These are phyloP conservation scores for Drosophila eugracilis DNA, from an alignment of 1,140 invertebrate species.

Conservation along the genomic window DNA sequence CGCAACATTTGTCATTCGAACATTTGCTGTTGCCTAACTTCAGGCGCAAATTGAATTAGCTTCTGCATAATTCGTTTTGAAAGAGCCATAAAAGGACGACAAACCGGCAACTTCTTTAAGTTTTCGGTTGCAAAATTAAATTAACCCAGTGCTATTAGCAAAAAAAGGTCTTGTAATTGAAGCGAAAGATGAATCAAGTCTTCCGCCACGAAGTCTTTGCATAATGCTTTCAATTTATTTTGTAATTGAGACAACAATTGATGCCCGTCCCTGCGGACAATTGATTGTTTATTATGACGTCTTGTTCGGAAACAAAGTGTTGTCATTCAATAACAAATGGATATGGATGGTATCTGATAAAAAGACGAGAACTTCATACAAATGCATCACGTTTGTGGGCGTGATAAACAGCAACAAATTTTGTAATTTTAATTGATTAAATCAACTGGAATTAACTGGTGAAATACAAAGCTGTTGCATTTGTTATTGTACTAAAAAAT, in stretches of 20 bases:
- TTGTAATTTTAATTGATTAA: conserved; percentile 48
- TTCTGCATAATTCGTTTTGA: conserved; percentile 33
- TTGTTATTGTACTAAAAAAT: conserved; percentile 8
- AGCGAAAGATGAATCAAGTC: conserved; percentile 26
- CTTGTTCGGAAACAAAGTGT: conserved; percentile 17
- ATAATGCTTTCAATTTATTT: conserved; percentile 11
- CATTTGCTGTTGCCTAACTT: conserved; percentile 49
- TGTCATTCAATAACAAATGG: conserved; percentile 23
- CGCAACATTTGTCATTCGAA: conserved; percentile 42
- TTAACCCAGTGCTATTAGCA: conserved; percentile 26
- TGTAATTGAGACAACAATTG: conserved; percentile 33
- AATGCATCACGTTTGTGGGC: conserved; percentile 29
- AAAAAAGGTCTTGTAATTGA: conserved; percentile 30
- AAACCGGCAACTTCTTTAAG: conserved; percentile 58
- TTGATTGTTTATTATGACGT: conserved; percentile 41
- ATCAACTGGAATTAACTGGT: conserved; percentile 26
- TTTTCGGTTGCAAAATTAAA: conserved; percentile 30
- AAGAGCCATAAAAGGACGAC: background rate
- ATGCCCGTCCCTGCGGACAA: conserved; percentile 26
- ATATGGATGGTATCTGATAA: conserved; percentile 7
- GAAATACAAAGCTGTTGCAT: conserved; percentile 30
- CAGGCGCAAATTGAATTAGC: conserved; percentile 64
- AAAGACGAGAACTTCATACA: background rate
- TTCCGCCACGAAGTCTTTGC: conserved; percentile 11
- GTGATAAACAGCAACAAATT: conserved; percentile 19